Base-by-base conservation (phyloP, 2,113 vertebrate genomes). In the Notechis scutatus region DNA sequence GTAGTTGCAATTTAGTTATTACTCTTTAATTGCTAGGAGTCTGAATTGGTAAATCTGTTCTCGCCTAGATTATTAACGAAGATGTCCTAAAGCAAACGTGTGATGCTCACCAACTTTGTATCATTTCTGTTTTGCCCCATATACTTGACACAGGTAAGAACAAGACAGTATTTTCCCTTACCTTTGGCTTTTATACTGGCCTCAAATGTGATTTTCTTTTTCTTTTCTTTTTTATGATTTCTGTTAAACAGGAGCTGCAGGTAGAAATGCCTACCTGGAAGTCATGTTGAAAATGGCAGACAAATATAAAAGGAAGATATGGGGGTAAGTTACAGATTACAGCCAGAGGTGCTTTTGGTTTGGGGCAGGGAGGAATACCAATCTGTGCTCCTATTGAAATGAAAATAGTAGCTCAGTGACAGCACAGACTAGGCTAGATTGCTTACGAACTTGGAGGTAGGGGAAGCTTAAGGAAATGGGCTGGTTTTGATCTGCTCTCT, bases 231-330 rank as follows among this genome's bases (percentile, higher is more conserved):
- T 93, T 88, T 9, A 34, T 24, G 14, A 5, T 91, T 56, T 24
- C 56, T 24, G 5, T 29, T 1, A 88, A 92, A 93, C 96, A 99
- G 99, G 99, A 91, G 99, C 99, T 24, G 93, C 98, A 20, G 99
- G 99, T 74, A 98, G 99, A 96, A 99, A 99, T 92, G 95, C 98
- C 91, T 99, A 99, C 90, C 95, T 99, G 94, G 98, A 99, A 29
- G 98, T 99, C 93, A 98, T 99, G 98, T 95, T 97, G 74, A 99
- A 98, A 95, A 97, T 99, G 98, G 98, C 99, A 88, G 99, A 99
- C 88, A 99, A 99, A 95, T 99, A 99, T 97, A 99, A 99, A 96
- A 99, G 99, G 98, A 99, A 99, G 96, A 98, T 98, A 98, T 99
- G 99, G 99, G 99, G 99, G 99, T 99, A 95, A 98, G 98, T 12